Percentiles rank a stretch among this genome's conserved stretches.
Conservation (phyloP, 35 echinoderm and acorn worm species). For the Amphiura filiformis region DNA sequence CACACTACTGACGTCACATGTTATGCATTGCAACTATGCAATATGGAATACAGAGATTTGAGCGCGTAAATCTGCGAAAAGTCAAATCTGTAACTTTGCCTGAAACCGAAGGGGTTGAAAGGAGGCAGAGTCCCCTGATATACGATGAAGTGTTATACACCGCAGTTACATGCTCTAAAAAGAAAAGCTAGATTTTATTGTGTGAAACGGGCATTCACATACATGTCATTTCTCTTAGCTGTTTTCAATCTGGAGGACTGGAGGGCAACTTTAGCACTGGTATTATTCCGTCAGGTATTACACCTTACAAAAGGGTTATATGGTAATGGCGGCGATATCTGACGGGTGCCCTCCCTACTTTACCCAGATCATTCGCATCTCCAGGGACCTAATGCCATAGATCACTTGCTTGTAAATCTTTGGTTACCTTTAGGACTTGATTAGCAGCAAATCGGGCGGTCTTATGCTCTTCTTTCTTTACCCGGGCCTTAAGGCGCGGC, state of each 20-base stretch:
- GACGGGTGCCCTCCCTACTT: not conserved
- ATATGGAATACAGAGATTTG: not conserved
- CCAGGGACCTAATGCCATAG: not conserved
- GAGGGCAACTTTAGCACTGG: not conserved
- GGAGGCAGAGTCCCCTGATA: not conserved
- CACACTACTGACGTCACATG: not conserved
- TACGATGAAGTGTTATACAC: not conserved
- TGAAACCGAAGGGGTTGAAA: not conserved
- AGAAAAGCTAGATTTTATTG: not conserved
- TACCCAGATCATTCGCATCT: not conserved
- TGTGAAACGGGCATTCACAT: not conserved
- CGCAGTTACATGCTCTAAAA: not conserved
- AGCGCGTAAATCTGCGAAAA: constrained; percentile 3
- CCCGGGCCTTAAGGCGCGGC: not conserved
- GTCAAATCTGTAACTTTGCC: not conserved
- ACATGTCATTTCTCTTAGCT: not conserved
- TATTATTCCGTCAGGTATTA: not conserved
- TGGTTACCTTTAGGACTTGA: not conserved
- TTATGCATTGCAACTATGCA: not conserved
- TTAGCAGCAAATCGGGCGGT: not conserved
- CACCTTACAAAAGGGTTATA: not conserved
- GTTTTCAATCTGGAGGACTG: not conserved
- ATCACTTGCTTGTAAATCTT: not conserved
- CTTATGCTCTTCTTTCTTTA: not conserved
- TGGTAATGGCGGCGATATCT: not conserved